Base-by-base conservation (phyloP, 2,888 invertebrate genomes). In the Drosophila ezoana region DNA sequence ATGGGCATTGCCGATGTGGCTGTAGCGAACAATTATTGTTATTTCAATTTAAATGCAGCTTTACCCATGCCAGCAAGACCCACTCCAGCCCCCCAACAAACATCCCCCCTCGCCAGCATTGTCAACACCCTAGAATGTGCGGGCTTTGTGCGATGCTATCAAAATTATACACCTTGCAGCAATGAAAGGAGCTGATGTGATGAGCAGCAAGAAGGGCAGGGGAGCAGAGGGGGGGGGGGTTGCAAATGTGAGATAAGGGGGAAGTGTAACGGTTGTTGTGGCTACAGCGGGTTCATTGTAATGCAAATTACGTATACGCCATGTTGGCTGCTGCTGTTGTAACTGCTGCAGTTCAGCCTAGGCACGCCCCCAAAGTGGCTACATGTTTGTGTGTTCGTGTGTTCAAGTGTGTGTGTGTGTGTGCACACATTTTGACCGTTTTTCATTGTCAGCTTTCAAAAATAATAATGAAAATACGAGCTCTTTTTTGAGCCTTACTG, bases 231-330 rank as follows among this genome's bases (percentile, higher is more conserved):
- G 3, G 5, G 16, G 3, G 20, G 3, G 35, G 8, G 33, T 0
- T 9, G 2, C 10, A 16, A 9, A 13, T 18, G 11, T 3, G 33
- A 35, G 48, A 1, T 18, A 1, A 1, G 20, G 6, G 16, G n/a
- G 5, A 18, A 16, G 41, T 48, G 35, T 18, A 37, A 48, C 60
- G 33, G 35, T 58, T 58, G 74, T 67, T 72, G 57, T 62, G 62
- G 64, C 57, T 48, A 52, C 38, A 41, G 48, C 59, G 43, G 60
- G 79, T 84, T 81, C 79, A 81, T 81, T 81, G 81, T 85, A 79
- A 81, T 85, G 85, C 85, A 82, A 82, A 82, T 85, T 85, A 78
- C 78, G 83, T 85, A 78, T 82, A 78, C 86, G 72, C 76, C 72
- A 56, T 51, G 86, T 54, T 78, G 67, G 35, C 41, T 18, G 16